Conservation (phyloP, 2,888 invertebrate species). For the Diplolepis rosae region DNA sequence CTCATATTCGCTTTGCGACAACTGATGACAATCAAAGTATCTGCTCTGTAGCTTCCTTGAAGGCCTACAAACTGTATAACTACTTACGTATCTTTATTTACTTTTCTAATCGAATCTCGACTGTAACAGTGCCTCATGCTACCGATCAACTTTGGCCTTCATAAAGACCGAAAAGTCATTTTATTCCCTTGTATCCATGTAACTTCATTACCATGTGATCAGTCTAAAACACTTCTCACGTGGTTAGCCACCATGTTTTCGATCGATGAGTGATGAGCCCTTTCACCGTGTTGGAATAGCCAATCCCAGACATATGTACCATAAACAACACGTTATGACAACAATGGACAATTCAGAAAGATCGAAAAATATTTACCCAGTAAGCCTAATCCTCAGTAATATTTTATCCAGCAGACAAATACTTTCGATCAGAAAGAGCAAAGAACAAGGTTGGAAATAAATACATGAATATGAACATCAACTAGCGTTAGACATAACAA, state of each 20-base stretch:
- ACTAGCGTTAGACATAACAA: too few relatives aligned
- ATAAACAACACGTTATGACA: neutral
- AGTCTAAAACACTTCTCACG: neutral
- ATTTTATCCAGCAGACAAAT: neutral
- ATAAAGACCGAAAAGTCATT: neutral
- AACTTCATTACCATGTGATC: neutral
- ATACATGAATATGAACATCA: too few relatives aligned
- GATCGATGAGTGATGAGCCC: conserved; percentile 56
- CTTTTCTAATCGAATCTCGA: neutral
- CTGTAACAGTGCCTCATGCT: neutral
- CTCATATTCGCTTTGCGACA: neutral
- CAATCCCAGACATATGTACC: neutral
- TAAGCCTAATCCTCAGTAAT: neutral
- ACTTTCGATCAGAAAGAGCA: neutral
- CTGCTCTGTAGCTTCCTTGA: neutral
- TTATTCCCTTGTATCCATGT: neutral
- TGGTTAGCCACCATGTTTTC: conserved; percentile 46
- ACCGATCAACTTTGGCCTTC: neutral
- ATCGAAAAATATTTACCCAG: neutral
- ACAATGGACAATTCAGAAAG: neutral
- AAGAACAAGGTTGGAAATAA: neutral
- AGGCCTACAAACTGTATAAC: neutral
- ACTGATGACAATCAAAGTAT: neutral
- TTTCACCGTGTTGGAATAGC: conserved; percentile 57
- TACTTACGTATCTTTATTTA: neutral